Evolutionary conservation across 2,888 invertebrate species (phyloP).

Genomic region (Limnephilus lunatus): DNA sequence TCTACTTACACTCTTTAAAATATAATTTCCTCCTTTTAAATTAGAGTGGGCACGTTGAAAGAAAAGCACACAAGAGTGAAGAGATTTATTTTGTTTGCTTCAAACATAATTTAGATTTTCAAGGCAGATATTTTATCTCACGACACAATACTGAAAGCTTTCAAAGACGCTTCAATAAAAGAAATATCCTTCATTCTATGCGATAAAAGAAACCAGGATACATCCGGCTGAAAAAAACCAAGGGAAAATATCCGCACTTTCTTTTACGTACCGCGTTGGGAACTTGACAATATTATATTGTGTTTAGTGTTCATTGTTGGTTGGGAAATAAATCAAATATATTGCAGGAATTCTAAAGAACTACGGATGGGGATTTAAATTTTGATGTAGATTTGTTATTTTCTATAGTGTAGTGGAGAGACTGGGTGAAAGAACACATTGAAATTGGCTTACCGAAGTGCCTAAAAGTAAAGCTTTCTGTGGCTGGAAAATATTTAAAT

Average conservation of each 20-base stretch:
- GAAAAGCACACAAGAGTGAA: not conserved
- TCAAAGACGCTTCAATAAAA: not conserved
- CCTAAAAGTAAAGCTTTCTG: too few relatives aligned
- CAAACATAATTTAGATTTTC: slow-evolving; percentile 2
- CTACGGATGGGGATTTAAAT: not conserved
- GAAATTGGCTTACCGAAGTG: too few relatives aligned
- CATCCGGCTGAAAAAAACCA: not conserved
- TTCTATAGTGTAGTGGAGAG: not conserved
- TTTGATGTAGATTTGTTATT: not conserved
- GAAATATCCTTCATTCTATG: not conserved
- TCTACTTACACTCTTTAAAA: not conserved
- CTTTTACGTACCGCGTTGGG: not conserved
- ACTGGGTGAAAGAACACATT: not conserved
- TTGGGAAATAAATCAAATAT: not conserved
- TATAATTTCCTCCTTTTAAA: not conserved
- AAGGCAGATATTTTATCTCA: not conserved
- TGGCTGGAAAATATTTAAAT: too few relatives aligned
- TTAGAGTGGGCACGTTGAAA: not conserved
- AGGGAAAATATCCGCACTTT: not conserved
- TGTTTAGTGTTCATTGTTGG: not conserved
- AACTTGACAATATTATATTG: not conserved
- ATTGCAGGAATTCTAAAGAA: not conserved
- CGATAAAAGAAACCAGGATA: not conserved
- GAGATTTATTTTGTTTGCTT: not conserved
- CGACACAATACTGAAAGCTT: slow-evolving; percentile 2